Percentiles rank a stretch among this genome's conserved stretches.
phyloP scores from a whole-genome alignment of 1,140 invertebrate genomes.

The Cydia strobilella region DNA sequence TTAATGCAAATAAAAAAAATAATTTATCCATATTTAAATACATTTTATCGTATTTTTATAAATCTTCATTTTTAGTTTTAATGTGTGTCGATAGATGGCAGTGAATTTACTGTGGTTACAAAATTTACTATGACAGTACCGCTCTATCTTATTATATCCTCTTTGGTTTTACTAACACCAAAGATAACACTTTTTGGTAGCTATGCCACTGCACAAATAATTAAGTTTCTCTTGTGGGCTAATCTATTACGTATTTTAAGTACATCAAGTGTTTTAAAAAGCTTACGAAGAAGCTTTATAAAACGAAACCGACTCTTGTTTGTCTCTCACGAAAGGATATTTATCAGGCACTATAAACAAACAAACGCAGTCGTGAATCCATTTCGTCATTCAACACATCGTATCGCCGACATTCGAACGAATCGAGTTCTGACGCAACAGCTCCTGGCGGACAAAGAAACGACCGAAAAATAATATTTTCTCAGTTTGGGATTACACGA shows the following conservation, averaged over 20 bases:
- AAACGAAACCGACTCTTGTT: conserved; percentile 49
- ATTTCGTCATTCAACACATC: conserved; percentile 72
- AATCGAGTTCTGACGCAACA: conserved; percentile 64
- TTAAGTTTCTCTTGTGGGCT: not conserved
- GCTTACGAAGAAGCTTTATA: no score
- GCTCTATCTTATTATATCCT: no score
- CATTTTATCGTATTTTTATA: no score
- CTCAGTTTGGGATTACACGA: conserved; percentile 63
- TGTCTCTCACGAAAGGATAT: conserved; percentile 52
- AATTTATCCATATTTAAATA: no score
- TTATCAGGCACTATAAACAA: conserved; percentile 66
- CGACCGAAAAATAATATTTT: conserved; percentile 67
- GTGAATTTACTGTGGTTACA: no score
- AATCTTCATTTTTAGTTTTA: no score
- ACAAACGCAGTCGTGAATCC: conserved; percentile 67
- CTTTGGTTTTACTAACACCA: no score
- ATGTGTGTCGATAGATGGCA: no score
- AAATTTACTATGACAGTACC: no score
- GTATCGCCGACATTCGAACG: conserved; percentile 53
- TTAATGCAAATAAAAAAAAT: no score
- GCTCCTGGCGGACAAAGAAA: conserved; percentile 54
- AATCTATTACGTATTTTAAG: conserved; percentile 9
- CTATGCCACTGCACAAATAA: no score
- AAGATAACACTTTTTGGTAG: no score
- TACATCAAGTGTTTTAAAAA: not conserved